Percentiles rank a stretch among this genome's conserved stretches.
Evolutionary conservation across 2,888 invertebrate species (phyloP).

Genomic region (Ennomos quercinarius): DNA sequence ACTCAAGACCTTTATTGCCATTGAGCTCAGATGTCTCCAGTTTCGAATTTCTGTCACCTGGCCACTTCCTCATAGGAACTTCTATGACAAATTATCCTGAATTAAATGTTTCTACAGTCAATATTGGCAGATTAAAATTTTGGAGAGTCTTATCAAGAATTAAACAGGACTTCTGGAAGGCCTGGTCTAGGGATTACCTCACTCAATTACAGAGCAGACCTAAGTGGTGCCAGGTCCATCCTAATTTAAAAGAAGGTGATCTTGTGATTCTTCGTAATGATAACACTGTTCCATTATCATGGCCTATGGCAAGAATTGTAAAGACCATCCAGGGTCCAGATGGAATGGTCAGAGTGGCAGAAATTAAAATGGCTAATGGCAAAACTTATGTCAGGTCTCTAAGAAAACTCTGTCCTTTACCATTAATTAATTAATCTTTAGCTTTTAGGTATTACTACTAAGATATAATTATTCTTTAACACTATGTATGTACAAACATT

Average conservation of each 20-base stretch:
- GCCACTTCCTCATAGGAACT: constrained; percentile 19
- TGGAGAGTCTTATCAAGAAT: constrained; percentile 18
- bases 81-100: constrained; percentile 18
- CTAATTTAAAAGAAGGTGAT: constrained; percentile 19
- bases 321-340: constrained; percentile 19
- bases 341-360: constrained; percentile 20
- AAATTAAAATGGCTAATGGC: constrained; percentile 21
- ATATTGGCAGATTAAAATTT: constrained; percentile 13
- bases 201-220: constrained; percentile 17
- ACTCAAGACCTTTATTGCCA: constrained; percentile 13
- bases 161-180: constrained; percentile 23
- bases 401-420: no score
- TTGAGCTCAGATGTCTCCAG: not conserved
- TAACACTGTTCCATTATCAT: no score
- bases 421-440: no score
- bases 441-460: no score
- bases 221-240: constrained; percentile 18
- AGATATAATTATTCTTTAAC: no score
- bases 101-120: constrained; percentile 5
- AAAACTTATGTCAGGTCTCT: not conserved
- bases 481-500: no score
- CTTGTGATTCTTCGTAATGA: constrained; percentile 4
- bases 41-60: constrained; percentile 15
- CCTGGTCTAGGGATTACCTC: constrained; percentile 17
- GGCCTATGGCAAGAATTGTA: constrained; percentile 22